Evolutionary conservation across 2,888 invertebrate species (phyloP).

Genomic region (Macrosoma leucophasiata): DNA sequence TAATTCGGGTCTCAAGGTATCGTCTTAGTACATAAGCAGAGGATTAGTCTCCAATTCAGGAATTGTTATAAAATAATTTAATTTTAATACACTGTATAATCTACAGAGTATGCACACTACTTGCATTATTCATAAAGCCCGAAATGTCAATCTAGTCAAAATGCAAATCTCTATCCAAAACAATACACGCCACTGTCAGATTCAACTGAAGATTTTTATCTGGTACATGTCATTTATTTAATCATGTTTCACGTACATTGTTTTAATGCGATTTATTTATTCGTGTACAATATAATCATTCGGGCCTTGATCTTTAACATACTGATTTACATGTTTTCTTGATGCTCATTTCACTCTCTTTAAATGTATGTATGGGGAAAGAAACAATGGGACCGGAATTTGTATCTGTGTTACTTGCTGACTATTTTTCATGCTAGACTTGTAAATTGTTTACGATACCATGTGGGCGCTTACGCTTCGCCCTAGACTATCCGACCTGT

Average conservation of each 20-base stretch:
- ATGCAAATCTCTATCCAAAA: too few relatives aligned
- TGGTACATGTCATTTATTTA: slow-evolving; percentile 12
- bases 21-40: too few relatives aligned
- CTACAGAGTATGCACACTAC: too few relatives aligned
- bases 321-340: slow-evolving; percentile 38
- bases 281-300: slow-evolving; percentile 33
- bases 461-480: slow-evolving; percentile 34
- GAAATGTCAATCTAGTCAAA: too few relatives aligned
- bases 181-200: too few relatives aligned
- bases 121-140: too few relatives aligned
- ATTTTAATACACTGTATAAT: too few relatives aligned
- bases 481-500: slow-evolving; percentile 10
- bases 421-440: slow-evolving; percentile 39
- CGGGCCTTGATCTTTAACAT: slow-evolving; percentile 35
- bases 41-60: too few relatives aligned
- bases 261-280: slow-evolving; percentile 36
- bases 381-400: slow-evolving; percentile 42
- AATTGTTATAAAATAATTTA: too few relatives aligned
- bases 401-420: slow-evolving; percentile 38
- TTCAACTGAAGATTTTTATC: slow-evolving; percentile 15
- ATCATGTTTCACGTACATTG: slow-evolving; percentile 27
- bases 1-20: too few relatives aligned
- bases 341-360: slow-evolving; percentile 25
- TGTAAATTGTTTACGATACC: slow-evolving; percentile 36
- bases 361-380: slow-evolving; percentile 27